Conservation (phyloP, 2,888 invertebrate genomes). For the Pterostichus madidus region DNA sequence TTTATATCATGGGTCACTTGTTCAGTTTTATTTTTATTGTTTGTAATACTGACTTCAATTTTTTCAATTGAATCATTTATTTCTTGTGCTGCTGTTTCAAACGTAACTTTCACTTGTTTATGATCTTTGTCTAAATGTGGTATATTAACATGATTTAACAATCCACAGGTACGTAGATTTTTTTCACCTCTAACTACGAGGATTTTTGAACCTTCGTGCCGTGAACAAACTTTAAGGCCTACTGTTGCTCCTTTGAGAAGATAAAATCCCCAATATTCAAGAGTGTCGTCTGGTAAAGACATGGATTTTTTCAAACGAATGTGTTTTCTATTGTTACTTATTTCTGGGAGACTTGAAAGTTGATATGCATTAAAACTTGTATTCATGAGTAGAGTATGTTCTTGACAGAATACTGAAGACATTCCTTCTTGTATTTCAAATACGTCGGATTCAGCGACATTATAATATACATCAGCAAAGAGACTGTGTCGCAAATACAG, state of each 20-base stretch:
- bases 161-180: slow-evolving; percentile 87
- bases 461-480: slow-evolving; percentile 88
- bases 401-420: slow-evolving; percentile 90
- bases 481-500: slow-evolving; percentile 87
- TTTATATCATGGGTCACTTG: slow-evolving; percentile 69
- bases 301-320: slow-evolving; percentile 90
- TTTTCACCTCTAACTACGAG: slow-evolving; percentile 90
- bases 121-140: slow-evolving; percentile 81
- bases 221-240: slow-evolving; percentile 88
- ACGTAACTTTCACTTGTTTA: slow-evolving; percentile 78
- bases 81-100: slow-evolving; percentile 80
- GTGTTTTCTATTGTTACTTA: slow-evolving; percentile 83
- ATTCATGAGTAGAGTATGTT: slow-evolving; percentile 88
- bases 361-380: slow-evolving; percentile 79
- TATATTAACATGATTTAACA: slow-evolving; percentile 85
- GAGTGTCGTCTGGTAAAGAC: slow-evolving; percentile 89
- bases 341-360: slow-evolving; percentile 80
- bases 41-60: slow-evolving; percentile 68
- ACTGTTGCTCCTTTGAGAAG: slow-evolving; percentile 88
- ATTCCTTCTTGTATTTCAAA: slow-evolving; percentile 90
- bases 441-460: slow-evolving; percentile 91
- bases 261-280: slow-evolving; percentile 95
- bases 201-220: slow-evolving; percentile 88
- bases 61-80: slow-evolving; percentile 70
- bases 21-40: slow-evolving; percentile 65